phyloP scores from a whole-genome alignment of 2,888 invertebrate genomes.

The Xylocampa areola region DNA sequence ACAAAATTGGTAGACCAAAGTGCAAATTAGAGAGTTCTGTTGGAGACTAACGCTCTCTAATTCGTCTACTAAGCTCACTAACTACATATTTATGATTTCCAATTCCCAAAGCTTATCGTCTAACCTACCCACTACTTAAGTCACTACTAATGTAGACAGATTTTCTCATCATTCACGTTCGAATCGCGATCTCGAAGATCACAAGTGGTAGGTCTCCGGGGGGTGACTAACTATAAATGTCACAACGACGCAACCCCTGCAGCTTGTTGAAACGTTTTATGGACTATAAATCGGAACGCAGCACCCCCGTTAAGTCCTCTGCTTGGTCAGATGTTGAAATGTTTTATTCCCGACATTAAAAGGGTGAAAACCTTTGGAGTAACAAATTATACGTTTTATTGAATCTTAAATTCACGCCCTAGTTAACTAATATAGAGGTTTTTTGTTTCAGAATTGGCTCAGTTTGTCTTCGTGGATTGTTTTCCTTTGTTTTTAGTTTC shows the following conservation, averaged over 20 bases:
- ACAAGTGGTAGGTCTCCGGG: constrained; percentile 64
- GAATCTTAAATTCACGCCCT: constrained; percentile 50
- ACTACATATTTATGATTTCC: no score
- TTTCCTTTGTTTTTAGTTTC: neutral
- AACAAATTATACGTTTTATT: constrained; percentile 56
- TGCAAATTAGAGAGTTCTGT: no score
- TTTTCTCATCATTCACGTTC: constrained; percentile 21
- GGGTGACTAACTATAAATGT: constrained; percentile 78
- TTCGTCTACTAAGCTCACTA: no score
- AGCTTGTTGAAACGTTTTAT: constrained; percentile 83
- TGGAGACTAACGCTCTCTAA: no score
- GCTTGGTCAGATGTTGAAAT: constrained; percentile 72
- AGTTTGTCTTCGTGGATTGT: constrained; percentile 10
- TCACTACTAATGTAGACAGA: neutral
- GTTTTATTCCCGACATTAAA: constrained; percentile 70
- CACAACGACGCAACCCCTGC: constrained; percentile 69
- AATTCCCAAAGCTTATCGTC: no score
- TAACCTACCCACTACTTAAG: neutral
- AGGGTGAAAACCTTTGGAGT: constrained; percentile 54
- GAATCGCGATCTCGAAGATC: constrained; percentile 46
- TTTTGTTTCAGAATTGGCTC: constrained; percentile 13
- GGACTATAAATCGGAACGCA: constrained; percentile 78
- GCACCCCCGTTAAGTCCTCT: constrained; percentile 68
- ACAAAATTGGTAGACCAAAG: no score
- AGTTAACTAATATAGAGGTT: constrained; percentile 32